phyloP scores from a whole-genome alignment of 2,888 invertebrate species.

The Geophilus truncorum region DNA sequence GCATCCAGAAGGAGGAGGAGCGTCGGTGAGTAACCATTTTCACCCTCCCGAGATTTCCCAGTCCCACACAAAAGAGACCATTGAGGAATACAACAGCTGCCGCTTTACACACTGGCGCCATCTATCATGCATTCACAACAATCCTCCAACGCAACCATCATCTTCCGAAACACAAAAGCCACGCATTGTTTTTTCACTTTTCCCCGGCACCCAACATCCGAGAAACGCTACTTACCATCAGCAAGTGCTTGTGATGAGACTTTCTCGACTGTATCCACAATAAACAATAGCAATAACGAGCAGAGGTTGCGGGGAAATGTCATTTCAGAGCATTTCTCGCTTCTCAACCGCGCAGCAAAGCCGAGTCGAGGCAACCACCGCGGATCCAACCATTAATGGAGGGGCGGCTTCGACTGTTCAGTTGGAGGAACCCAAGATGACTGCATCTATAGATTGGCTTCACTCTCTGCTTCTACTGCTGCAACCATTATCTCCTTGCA shows the following conservation, averaged over 20 bases:
- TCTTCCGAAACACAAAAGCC: not conserved
- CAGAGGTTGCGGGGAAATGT: not conserved
- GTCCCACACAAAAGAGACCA: not conserved
- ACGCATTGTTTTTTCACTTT: too few relatives aligned
- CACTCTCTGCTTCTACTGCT: not conserved
- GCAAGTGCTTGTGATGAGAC: too few relatives aligned
- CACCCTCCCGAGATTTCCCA: not conserved
- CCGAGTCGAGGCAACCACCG: not conserved
- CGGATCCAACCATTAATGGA: constrained; percentile 2
- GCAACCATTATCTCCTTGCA: not conserved
- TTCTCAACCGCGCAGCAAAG: not conserved
- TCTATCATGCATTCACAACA: not conserved
- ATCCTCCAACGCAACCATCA: not conserved
- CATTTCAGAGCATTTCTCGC: not conserved
- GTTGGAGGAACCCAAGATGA: constrained; percentile 20
- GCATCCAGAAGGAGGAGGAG: not conserved
- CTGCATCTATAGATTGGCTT: constrained; percentile 20
- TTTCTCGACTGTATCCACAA: not conserved
- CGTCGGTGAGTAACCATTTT: not conserved
- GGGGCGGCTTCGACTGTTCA: not conserved
- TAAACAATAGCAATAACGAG: not conserved
- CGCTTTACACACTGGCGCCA: constrained; percentile 1
- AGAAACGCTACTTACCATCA: not conserved
- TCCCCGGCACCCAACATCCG: too few relatives aligned
- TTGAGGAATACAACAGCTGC: constrained; percentile 1